Evolutionary conservation across 1,140 invertebrate species (phyloP).

Genomic region (Nephila pilipes): DNA sequence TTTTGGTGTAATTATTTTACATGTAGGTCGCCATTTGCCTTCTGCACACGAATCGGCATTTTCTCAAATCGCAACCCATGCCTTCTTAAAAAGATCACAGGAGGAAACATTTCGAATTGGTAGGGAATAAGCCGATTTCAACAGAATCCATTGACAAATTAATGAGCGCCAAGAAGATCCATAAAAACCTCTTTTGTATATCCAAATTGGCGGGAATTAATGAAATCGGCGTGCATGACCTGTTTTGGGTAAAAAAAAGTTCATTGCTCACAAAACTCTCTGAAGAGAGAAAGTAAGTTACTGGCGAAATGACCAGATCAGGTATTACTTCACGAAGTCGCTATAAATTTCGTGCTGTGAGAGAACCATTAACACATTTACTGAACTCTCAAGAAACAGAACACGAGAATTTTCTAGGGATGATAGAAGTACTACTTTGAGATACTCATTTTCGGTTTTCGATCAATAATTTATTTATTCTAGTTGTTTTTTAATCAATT

Average conservation of each 20-base stretch:
- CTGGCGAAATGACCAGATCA: background rate
- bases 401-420: background rate
- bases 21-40: background rate
- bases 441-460: background rate
- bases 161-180: background rate
- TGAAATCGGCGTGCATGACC: constrained; percentile 2
- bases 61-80: background rate
- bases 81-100: too few species aligned
- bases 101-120: background rate
- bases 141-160: background rate
- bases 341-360: constrained; percentile 30
- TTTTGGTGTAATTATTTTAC: background rate
- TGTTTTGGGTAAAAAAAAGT: background rate
- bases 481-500: background rate
- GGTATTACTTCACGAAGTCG: background rate
- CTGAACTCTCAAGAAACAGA: background rate
- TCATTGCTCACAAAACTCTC: background rate
- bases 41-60: background rate
- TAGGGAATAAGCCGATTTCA: background rate
- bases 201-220: constrained; percentile 16
- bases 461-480: background rate
- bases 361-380: constrained; percentile 4
- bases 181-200: background rate
- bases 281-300: background rate
- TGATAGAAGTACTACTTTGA: background rate